Percentiles rank a stretch among this genome's conserved stretches.
Conservation (phyloP, 2,888 invertebrate species). For the Drosophila mayaguana region DNA sequence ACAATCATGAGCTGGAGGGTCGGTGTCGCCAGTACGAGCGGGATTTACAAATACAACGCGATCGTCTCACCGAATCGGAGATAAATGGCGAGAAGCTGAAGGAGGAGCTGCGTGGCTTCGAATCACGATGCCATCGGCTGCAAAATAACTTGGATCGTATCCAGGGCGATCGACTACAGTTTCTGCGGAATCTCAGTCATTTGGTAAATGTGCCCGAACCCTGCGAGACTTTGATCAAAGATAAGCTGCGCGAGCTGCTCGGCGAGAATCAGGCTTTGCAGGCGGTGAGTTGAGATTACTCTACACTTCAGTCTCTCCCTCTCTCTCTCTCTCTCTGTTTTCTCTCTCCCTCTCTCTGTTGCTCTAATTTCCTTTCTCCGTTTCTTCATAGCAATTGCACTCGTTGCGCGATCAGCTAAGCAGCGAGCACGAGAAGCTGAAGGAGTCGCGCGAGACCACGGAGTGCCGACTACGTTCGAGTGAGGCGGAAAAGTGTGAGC, state of each 20-base stretch:
- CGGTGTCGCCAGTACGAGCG: slow-evolving; percentile 91
- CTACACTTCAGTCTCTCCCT: fast-evolving
- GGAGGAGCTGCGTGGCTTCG: slow-evolving; percentile 85
- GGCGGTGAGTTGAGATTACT: slow-evolving; percentile 86
- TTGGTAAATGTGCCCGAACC: slow-evolving; percentile 90
- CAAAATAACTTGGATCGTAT: slow-evolving; percentile 84
- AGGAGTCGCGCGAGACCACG: slow-evolving; percentile 87
- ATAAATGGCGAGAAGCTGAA: slow-evolving; percentile 87
- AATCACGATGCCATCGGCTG: slow-evolving; percentile 84
- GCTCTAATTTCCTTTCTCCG: no score
- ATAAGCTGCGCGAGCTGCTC: slow-evolving; percentile 91
- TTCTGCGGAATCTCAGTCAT: slow-evolving; percentile 82
- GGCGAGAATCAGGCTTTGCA: slow-evolving; percentile 92
- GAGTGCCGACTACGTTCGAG: slow-evolving; percentile 89
- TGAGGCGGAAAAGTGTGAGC: slow-evolving; percentile 88
- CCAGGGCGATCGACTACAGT: slow-evolving; percentile 84
- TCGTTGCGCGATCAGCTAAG: slow-evolving; percentile 91
- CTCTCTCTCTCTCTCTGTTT: no score
- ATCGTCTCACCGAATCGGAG: slow-evolving; percentile 91
- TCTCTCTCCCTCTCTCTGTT: neutral
- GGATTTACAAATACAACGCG: slow-evolving; percentile 90
- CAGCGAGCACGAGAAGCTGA: slow-evolving; percentile 89
- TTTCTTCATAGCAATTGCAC: slow-evolving; percentile 90
- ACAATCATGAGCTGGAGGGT: slow-evolving; percentile 90
- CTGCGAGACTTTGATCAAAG: slow-evolving; percentile 91